These are phyloP conservation scores for Pelochelys cantorii DNA, from an alignment of 2,797 vertebrate species.

Conservation along the genomic window DNA sequence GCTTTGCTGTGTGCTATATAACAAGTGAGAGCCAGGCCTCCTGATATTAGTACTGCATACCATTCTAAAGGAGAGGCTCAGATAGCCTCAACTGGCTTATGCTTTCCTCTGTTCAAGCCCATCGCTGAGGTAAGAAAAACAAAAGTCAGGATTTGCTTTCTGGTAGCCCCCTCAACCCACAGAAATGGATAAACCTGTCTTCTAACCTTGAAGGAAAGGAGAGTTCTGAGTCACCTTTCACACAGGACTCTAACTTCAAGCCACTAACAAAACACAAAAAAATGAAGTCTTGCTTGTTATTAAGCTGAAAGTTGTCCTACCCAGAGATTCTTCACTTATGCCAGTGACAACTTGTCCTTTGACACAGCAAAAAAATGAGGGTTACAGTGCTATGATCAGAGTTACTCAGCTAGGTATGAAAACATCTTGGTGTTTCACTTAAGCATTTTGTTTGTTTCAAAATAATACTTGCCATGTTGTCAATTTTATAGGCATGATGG, in stretches of 20 bases:
- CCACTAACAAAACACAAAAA: not conserved
- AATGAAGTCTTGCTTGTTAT: not conserved
- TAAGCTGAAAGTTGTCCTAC: not conserved
- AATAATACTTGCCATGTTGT: not conserved
- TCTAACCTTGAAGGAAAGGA: not conserved
- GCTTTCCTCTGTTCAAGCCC: not conserved
- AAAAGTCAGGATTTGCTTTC: not conserved
- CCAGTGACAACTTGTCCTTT: not conserved
- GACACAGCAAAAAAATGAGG: not conserved
- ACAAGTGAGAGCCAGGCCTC: not conserved
- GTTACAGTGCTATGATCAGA: not conserved
- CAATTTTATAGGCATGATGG: not conserved
- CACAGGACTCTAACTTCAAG: not conserved
- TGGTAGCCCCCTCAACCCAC: not conserved
- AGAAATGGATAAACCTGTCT: not conserved
- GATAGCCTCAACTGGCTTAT: not conserved
- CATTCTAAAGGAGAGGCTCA: not conserved
- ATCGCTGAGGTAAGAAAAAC: not conserved
- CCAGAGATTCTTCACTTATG: not conserved
- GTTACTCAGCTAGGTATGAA: not conserved
- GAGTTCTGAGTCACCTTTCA: not conserved
- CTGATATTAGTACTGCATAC: not conserved
- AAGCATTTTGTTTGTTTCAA: not conserved
- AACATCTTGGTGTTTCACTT: not conserved
- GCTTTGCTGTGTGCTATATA: not conserved